These are phyloP conservation scores for Hippocampus barbouri DNA, from an alignment of 2,113 vertebrate genomes.

Conservation along the genomic window DNA sequence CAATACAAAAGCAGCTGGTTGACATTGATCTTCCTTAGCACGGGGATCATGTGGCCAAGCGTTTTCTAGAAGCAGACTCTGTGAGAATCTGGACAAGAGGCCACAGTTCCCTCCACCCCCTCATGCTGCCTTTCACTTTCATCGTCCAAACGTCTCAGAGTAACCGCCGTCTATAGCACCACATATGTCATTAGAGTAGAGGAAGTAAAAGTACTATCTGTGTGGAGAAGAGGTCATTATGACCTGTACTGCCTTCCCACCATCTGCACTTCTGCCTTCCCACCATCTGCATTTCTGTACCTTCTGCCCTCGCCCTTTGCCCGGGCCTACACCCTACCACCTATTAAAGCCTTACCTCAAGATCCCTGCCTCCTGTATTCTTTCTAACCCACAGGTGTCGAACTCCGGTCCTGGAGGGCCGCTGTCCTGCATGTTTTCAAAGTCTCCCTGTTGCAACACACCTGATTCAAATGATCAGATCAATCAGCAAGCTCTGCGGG, in stretches of 20 bases:
- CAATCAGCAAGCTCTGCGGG: too few relatives aligned
- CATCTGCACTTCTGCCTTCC: too few relatives aligned
- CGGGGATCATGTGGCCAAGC: not conserved
- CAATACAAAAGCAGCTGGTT: not conserved
- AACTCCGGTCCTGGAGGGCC: too few relatives aligned
- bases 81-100: not conserved
- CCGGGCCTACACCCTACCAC: too few relatives aligned
- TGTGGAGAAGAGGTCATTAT: not conserved
- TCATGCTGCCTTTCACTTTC: not conserved
- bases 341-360: too few relatives aligned
- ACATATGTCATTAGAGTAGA: not conserved
- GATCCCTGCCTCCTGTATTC: too few relatives aligned
- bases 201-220: not conserved
- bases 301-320: too few relatives aligned
- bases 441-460: too few relatives aligned
- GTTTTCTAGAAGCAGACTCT: not conserved
- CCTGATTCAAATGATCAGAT: too few relatives aligned
- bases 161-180: not conserved
- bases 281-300: too few relatives aligned
- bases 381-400: too few relatives aligned
- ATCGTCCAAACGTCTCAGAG: not conserved
- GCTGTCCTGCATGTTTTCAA: too few relatives aligned
- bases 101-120: not conserved
- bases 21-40: not conserved
- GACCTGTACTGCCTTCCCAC: not conserved